Evolutionary conservation across 2,113 vertebrate species (phyloP).

Genomic region (Oenanthe melanoleuca): DNA sequence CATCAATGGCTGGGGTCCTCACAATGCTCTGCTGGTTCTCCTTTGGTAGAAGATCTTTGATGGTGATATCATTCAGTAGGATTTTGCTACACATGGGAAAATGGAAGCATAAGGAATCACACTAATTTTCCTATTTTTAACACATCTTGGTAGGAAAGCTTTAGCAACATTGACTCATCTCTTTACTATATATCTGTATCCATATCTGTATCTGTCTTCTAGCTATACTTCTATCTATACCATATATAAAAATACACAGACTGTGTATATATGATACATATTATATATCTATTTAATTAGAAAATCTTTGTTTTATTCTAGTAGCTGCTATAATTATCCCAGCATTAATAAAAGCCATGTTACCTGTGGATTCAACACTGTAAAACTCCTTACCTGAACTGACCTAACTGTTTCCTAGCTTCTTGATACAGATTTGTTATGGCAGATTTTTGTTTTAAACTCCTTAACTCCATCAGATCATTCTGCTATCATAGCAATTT

Average conservation of each 20-base stretch:
- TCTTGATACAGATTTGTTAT: neutral
- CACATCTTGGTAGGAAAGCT: rapidly evolving
- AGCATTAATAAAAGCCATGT: neutral
- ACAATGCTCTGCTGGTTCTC: neutral
- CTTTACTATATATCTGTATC: too few species aligned
- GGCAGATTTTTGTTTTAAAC: neutral
- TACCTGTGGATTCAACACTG: neutral
- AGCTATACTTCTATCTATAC: too few species aligned
- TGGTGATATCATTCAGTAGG: too few species aligned
- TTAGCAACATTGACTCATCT: neutral
- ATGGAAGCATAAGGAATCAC: too few species aligned
- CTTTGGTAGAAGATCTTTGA: too few species aligned
- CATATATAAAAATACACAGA: too few species aligned
- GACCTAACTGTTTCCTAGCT: neutral
- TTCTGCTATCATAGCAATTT: neutral
- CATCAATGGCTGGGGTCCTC: neutral
- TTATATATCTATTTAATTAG: neutral
- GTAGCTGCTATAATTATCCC: neutral
- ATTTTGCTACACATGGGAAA: too few species aligned
- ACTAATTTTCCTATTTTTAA: neutral
- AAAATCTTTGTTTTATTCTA: neutral
- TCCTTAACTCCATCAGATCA: neutral
- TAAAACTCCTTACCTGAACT: neutral
- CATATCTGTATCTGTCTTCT: too few species aligned
- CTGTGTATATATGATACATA: too few species aligned